phyloP scores from a whole-genome alignment of 2,113 vertebrate species.

The Oceanites oceanicus region DNA sequence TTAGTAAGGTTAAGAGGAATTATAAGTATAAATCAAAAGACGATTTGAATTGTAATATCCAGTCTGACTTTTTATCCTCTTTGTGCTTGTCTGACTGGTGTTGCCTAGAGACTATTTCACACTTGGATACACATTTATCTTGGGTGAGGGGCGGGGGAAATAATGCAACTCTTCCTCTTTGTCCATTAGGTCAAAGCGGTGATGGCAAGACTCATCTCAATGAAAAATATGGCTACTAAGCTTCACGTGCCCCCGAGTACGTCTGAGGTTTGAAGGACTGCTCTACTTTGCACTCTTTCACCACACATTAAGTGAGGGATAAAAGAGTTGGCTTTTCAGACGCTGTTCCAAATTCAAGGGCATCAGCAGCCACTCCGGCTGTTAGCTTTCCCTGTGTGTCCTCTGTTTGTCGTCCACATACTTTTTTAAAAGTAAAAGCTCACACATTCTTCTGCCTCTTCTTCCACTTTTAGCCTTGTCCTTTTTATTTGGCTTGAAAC shows the following conservation, averaged over 20 bases:
- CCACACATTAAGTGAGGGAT: not conserved
- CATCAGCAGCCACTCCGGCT: not conserved
- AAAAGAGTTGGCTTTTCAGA: not conserved
- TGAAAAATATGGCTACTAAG: constrained; percentile 94
- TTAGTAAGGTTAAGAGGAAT: not conserved
- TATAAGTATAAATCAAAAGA: not conserved
- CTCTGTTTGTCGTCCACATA: not conserved
- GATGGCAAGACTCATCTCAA: constrained; percentile 96
- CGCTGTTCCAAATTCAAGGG: not conserved
- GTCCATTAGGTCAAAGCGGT: constrained; percentile 86
- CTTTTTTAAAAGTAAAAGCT: not conserved
- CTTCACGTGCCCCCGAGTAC: not conserved
- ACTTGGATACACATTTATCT: not conserved
- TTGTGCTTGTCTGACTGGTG: not conserved
- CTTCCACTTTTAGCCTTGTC: not conserved
- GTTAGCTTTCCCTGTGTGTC: not conserved
- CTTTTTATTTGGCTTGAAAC: not conserved
- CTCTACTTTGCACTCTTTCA: not conserved
- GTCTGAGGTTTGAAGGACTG: not conserved
- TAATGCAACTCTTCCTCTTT: constrained; percentile 2
- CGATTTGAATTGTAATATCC: not conserved
- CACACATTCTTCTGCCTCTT: not conserved
- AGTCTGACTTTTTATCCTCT: not conserved
- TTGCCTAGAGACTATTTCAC: not conserved
- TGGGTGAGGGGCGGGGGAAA: not conserved